phyloP scores from a whole-genome alignment of 1,140 invertebrate species.

The Nylanderia fulva region DNA sequence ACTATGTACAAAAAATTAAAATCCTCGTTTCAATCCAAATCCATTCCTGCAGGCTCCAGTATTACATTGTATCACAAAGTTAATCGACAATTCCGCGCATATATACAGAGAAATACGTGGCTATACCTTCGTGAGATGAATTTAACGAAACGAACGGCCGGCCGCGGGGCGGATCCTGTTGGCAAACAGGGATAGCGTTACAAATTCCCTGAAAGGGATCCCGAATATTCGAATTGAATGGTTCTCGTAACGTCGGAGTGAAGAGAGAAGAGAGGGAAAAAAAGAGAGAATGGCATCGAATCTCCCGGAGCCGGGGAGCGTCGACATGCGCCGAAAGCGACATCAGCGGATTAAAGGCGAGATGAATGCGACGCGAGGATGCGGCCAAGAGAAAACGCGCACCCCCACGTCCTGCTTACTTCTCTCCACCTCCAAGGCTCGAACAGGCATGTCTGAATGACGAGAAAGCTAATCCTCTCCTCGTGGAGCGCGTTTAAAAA shows the following conservation, averaged over 20 bases:
- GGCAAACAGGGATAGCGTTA: constrained; percentile 73
- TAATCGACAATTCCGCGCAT: constrained; percentile 57
- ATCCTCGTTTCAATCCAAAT: neutral
- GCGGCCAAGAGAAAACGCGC: neutral
- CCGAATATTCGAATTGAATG: constrained; percentile 55
- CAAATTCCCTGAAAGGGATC: constrained; percentile 70
- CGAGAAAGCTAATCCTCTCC: constrained; percentile 68
- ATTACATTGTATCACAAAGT: constrained; percentile 30
- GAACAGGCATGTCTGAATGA: constrained; percentile 53
- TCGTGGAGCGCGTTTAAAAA: constrained; percentile 39
- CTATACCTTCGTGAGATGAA: neutral
- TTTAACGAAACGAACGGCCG: constrained; percentile 1
- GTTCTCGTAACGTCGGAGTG: constrained; percentile 31
- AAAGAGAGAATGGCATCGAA: constrained; percentile 51
- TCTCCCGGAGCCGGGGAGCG: constrained; percentile 24
- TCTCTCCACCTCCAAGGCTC: constrained; percentile 10
- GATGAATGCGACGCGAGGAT: constrained; percentile 56
- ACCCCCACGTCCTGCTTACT: neutral
- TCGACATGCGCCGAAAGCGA: constrained; percentile 57
- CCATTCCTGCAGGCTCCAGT: neutral
- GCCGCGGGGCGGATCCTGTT: constrained; percentile 56
- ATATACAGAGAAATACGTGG: constrained; percentile 24
- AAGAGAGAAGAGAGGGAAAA: neutral
- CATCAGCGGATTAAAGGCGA: constrained; percentile 69
- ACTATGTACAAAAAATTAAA: too few species aligned